These are phyloP conservation scores for Petroica traversi DNA, from an alignment of 2,113 vertebrate genomes.

Conservation along the genomic window DNA sequence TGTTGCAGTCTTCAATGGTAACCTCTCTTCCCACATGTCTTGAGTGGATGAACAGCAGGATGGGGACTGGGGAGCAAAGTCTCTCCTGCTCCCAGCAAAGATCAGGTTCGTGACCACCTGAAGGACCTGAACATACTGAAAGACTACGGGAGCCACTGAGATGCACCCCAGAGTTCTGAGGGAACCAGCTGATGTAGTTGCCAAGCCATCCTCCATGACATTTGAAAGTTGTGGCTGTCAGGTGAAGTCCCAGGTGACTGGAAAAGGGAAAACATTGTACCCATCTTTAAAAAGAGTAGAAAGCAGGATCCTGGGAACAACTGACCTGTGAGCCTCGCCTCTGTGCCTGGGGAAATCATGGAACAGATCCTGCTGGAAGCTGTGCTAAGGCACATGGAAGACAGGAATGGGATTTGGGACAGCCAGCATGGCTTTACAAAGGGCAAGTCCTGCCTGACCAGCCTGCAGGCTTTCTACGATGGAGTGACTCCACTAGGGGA, in stretches of 20 bases:
- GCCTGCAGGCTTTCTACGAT: not conserved
- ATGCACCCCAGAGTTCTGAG: not conserved
- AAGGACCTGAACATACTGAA: not conserved
- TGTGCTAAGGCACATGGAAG: not conserved
- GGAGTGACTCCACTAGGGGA: not conserved
- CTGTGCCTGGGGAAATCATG: not conserved
- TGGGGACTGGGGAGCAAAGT: not conserved
- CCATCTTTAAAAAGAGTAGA: not conserved
- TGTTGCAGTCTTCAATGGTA: not conserved
- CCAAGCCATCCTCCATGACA: not conserved
- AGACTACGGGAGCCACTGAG: not conserved
- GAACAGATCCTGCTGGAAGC: not conserved
- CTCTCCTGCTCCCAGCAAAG: not conserved
- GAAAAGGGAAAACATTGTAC: not conserved
- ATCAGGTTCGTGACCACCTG: not conserved
- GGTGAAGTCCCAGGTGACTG: not conserved
- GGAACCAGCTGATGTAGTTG: not conserved
- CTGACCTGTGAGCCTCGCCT: too few relatives aligned
- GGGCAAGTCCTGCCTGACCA: not conserved
- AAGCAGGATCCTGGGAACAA: not conserved
- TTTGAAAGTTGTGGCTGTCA: not conserved
- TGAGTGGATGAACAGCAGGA: not conserved
- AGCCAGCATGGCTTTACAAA: not conserved
- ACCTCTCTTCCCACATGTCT: not conserved
- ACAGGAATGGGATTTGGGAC: not conserved